Conservation (phyloP, 2,888 invertebrate genomes). For the Lithophane socia region DNA sequence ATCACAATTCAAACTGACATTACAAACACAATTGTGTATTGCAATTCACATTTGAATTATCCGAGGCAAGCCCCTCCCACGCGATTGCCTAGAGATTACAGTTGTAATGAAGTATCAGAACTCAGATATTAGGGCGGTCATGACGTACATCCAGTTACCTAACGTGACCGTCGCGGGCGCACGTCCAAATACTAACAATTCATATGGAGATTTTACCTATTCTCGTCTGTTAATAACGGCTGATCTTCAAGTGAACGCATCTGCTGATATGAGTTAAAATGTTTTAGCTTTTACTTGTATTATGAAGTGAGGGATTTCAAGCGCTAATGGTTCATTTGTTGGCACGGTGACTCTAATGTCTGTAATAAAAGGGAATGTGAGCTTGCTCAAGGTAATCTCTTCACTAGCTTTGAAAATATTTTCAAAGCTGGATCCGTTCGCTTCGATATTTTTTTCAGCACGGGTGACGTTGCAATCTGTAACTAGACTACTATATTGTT, state of each 20-base stretch:
- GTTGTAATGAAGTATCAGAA: slow-evolving; percentile 66
- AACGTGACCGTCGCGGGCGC: slow-evolving; percentile 63
- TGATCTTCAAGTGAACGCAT: slow-evolving; percentile 60
- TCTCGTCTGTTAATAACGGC: slow-evolving; percentile 63
- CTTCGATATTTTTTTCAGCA: slow-evolving; percentile 14
- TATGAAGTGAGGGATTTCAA: slow-evolving; percentile 50
- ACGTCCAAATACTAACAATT: slow-evolving; percentile 68
- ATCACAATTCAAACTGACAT: slow-evolving; percentile 58
- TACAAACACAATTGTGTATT: slow-evolving; percentile 55
- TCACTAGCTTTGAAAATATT: neutral
- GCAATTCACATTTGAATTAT: slow-evolving; percentile 58
- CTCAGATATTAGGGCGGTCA: slow-evolving; percentile 64
- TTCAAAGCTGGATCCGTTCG: neutral
- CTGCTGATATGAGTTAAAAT: slow-evolving; percentile 63
- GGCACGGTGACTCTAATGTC: slow-evolving; percentile 48
- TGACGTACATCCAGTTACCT: slow-evolving; percentile 67
- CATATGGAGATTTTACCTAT: slow-evolving; percentile 67
- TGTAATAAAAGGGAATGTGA: slow-evolving; percentile 44
- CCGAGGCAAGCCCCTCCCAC: slow-evolving; percentile 46
- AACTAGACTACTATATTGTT: slow-evolving; percentile 17
- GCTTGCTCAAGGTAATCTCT: slow-evolving; percentile 25
- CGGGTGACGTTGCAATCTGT: neutral
- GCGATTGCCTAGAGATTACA: slow-evolving; percentile 63
- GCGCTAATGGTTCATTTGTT: slow-evolving; percentile 31
- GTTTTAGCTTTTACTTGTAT: slow-evolving; percentile 62